phyloP scores from a whole-genome alignment of 2,797 vertebrate species.

The Bradypodion ventrale region DNA sequence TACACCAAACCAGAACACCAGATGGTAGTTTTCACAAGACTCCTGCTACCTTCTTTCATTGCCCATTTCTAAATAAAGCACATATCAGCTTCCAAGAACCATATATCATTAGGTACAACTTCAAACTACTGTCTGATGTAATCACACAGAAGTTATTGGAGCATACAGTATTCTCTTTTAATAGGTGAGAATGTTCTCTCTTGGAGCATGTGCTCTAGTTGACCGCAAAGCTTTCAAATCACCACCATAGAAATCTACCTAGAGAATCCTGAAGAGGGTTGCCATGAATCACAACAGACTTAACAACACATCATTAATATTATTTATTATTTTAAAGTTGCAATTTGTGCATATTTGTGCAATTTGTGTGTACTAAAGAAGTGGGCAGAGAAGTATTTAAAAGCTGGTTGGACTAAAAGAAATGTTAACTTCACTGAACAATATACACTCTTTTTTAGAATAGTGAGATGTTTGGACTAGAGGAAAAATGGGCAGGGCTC shows the following conservation, averaged over 20 bases:
- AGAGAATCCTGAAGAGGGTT: too few species aligned
- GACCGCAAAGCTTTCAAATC: not conserved
- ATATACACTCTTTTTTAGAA: not conserved
- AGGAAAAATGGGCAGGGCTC: not conserved
- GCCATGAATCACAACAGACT: too few species aligned
- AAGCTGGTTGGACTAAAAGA: not conserved
- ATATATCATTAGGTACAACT: not conserved
- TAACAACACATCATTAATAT: too few species aligned
- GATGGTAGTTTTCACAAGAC: conserved; percentile 16
- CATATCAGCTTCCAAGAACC: conserved; percentile 3
- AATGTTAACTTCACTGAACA: not conserved
- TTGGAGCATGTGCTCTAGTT: not conserved
- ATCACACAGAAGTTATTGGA: not conserved
- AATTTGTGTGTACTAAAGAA: not conserved
- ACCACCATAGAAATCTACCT: too few species aligned
- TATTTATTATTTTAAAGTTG: not conserved
- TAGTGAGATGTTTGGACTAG: not conserved
- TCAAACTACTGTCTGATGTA: conserved; percentile 18
- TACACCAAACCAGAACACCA: not conserved
- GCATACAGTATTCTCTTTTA: conserved; percentile 9
- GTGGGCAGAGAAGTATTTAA: not conserved
- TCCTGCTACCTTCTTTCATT: conserved; percentile 25
- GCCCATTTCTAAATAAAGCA: conserved; percentile 17
- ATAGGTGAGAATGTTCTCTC: conserved; percentile 8
- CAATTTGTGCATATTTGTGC: not conserved